Evolutionary conservation across 2,888 invertebrate species (phyloP), one percentile per base, ranked within the genome.

Genomic region (Ecdyonurus torrentis): DNA sequence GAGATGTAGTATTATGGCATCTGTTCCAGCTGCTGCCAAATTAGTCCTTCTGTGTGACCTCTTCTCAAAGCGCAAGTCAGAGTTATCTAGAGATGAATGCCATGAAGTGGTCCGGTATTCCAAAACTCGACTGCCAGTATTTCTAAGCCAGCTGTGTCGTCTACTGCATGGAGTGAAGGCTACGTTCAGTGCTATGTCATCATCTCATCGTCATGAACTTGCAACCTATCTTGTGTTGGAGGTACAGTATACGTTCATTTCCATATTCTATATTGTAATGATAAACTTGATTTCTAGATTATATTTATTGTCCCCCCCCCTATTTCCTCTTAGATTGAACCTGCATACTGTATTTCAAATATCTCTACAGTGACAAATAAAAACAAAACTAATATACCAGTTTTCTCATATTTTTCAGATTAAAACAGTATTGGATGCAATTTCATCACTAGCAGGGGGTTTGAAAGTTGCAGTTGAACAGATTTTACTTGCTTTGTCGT

Each of bases 101-200:
- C 80, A 84, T 70, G 83, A 84, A 72, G 83, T 85, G 23, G 81
- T 85, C 64, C 78, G 81, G 69, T 84, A 83, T 71, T 81, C 83
- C 52, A 82, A 82, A 70, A 81, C 83, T 24, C 78, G 84, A 65
- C 75, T 85, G 64, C 84, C 84, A n/a, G 76, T 83, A 61, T 83
- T 85, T 69, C 76, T 84, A 72, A 79, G 79, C 61, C 84, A 84
- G 70, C 73, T 83, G 63, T 79, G 81, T 64, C 79, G 80, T 67
- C 77, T 85, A 64, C 70, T 84, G 59, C 79, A 81, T 66, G 81
- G 80, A 61, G 76, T 82, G 59, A 80, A 82, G 67, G 77, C 76
- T 61, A 81, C 83, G 55, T 80, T 84, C 68, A 77, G 79, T 63
- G 77, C 78, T 58, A 77, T 85, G 70, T 78, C 78, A 55, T 74